These are phyloP conservation scores for Drosophila quinaria DNA, from an alignment of 2,888 invertebrate genomes.

Conservation along the genomic window DNA sequence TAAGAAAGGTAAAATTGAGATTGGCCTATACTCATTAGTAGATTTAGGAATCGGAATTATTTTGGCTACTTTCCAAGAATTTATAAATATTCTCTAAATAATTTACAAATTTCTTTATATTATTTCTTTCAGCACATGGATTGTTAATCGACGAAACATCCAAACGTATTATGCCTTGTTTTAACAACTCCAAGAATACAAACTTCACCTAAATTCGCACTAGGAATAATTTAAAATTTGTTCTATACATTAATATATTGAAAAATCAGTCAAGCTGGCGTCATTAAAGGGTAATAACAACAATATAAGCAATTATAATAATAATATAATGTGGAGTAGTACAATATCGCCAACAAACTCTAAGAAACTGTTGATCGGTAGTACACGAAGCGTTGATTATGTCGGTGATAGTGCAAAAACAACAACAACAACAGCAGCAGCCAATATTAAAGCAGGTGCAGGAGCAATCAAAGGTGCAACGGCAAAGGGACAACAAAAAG, in stretches of 20 bases:
- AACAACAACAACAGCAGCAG: slow-evolving; percentile 62
- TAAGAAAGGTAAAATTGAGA: too few relatives aligned
- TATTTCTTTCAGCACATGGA: slow-evolving; percentile 6
- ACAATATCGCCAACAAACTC: slow-evolving; percentile 86
- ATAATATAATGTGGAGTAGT: slow-evolving; percentile 85
- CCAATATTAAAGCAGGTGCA: slow-evolving; percentile 51
- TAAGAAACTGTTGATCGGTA: slow-evolving; percentile 85
- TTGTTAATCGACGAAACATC: neutral
- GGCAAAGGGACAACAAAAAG: slow-evolving; percentile 40
- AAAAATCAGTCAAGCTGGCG: slow-evolving; percentile 69
- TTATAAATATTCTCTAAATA: neutral
- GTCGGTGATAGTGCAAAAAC: slow-evolving; percentile 84
- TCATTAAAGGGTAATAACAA: slow-evolving; percentile 64
- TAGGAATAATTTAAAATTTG: neutral
- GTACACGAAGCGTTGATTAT: slow-evolving; percentile 85
- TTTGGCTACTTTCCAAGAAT: too few relatives aligned
- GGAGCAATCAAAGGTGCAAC: slow-evolving; percentile 39
- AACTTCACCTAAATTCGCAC: slow-evolving; percentile 2
- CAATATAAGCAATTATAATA: slow-evolving; percentile 71
- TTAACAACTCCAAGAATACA: neutral
- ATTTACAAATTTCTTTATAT: neutral
- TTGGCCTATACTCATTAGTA: too few relatives aligned
- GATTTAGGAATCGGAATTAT: too few relatives aligned
- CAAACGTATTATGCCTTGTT: slow-evolving; percentile 28
- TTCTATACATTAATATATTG: neutral